phyloP scores from a whole-genome alignment of 2,113 vertebrate genomes.

The Melozone crissalis region DNA sequence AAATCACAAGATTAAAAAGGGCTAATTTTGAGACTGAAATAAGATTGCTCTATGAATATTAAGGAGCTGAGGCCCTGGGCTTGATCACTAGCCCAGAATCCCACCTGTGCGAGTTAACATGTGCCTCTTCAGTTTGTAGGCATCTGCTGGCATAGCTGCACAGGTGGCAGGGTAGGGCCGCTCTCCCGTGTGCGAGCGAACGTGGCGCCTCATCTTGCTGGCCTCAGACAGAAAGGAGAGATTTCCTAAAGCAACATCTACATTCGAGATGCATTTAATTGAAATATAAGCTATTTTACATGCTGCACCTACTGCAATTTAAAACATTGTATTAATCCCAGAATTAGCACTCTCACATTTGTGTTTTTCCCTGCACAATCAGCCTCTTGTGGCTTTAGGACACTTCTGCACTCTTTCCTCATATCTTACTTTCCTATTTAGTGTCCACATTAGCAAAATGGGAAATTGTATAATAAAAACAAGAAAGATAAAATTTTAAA shows the following conservation, averaged over 20 bases:
- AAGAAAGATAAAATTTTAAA: neutral
- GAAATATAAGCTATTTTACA: neutral
- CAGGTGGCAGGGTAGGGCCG: slow-evolving; percentile 64
- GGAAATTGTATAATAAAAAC: neutral
- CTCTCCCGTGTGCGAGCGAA: slow-evolving; percentile 71
- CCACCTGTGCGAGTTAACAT: slow-evolving; percentile 73
- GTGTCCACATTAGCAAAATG: neutral
- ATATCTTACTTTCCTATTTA: neutral
- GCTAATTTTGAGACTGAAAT: neutral
- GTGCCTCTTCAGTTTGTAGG: slow-evolving; percentile 75
- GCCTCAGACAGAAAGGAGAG: neutral
- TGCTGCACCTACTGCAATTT: neutral
- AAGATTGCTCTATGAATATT: neutral
- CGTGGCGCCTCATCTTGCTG: slow-evolving; percentile 72
- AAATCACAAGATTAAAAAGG: neutral
- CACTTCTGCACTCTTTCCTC: neutral
- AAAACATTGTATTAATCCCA: neutral
- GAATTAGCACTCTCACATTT: neutral
- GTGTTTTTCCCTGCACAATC: neutral
- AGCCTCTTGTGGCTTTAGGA: neutral
- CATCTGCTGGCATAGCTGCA: slow-evolving; percentile 75
- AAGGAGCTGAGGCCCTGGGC: neutral
- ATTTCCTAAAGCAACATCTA: neutral
- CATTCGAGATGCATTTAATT: neutral
- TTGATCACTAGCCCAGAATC: neutral